Evolutionary conservation across 1,140 invertebrate species (phyloP).

Genomic region (Drosophila pallidifrons): DNA sequence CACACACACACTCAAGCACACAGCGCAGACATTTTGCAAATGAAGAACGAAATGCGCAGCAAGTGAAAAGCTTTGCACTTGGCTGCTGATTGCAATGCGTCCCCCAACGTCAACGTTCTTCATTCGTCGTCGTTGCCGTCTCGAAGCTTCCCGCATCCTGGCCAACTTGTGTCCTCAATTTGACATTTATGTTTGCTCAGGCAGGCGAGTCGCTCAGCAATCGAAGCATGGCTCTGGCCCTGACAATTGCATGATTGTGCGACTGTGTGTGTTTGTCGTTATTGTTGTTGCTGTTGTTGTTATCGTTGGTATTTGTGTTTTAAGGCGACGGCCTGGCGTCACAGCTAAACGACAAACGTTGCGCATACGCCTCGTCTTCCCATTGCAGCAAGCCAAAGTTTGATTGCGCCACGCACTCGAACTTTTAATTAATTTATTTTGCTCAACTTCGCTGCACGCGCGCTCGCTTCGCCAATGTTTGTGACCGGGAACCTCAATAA

Average conservation of each 20-base stretch:
- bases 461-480: slow-evolving; percentile 10
- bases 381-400: slow-evolving; percentile 34
- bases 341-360: slow-evolving; percentile 43
- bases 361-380: slow-evolving; percentile 37
- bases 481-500: slow-evolving; percentile 65
- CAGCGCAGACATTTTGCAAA: slow-evolving; percentile 42
- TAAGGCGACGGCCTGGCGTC: slow-evolving; percentile 41
- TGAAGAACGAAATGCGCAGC: slow-evolving; percentile 51
- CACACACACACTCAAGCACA: slow-evolving; percentile 9
- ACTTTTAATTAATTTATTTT: slow-evolving; percentile 82
- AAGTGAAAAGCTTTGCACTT: slow-evolving; percentile 73
- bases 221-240: slow-evolving; percentile 59
- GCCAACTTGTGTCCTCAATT: slow-evolving; percentile 68
- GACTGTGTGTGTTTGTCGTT: neutral
- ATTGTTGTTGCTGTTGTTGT: slow-evolving; percentile 17
- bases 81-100: slow-evolving; percentile 71
- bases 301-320: slow-evolving; percentile 26
- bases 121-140: neutral
- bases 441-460: slow-evolving; percentile 52
- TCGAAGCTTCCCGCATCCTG: neutral
- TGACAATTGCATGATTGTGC: slow-evolving; percentile 41
- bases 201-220: slow-evolving; percentile 41
- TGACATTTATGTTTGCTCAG: slow-evolving; percentile 71
- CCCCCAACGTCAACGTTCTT: neutral
- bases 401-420: slow-evolving; percentile 55